Evolutionary conservation across 2,888 invertebrate genomes (phyloP).

Genomic region (Uropetala carovei): DNA sequence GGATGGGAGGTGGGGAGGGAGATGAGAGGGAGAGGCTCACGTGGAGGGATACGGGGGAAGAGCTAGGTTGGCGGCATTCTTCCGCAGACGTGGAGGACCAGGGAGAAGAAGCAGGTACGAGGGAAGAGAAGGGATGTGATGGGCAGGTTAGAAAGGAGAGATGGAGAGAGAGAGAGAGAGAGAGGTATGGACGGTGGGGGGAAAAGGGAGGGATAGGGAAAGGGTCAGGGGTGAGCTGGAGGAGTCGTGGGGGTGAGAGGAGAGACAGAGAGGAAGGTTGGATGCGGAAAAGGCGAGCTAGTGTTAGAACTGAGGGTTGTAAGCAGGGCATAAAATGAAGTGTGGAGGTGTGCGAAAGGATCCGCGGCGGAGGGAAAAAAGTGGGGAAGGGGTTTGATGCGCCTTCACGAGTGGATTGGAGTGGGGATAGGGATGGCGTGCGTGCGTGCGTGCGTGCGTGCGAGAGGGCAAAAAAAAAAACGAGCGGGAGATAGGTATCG

Average conservation of each 20-base stretch:
- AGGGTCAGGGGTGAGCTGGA: neutral
- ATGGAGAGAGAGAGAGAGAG: neutral
- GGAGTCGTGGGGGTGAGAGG: neutral
- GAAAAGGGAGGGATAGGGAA: conserved; percentile 2
- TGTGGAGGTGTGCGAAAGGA: neutral
- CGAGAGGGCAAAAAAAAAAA: neutral
- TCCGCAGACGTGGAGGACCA: neutral
- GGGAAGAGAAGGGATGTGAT: neutral
- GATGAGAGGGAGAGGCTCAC: conserved; percentile 34
- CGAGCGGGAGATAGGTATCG: conserved; percentile 11
- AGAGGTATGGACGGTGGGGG: neutral
- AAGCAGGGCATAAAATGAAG: conserved; percentile 53
- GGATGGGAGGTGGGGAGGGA: neutral
- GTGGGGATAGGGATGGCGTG: neutral
- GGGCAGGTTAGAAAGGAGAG: conserved; percentile 49
- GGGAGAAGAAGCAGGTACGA: neutral
- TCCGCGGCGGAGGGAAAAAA: neutral
- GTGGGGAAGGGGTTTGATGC: neutral
- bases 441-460: no score
- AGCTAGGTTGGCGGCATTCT: conserved; percentile 39
- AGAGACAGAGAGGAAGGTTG: neutral
- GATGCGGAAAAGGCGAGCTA: neutral
- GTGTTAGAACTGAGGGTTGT: neutral
- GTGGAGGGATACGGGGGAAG: neutral
- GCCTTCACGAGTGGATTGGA: neutral